Evolutionary conservation across 1,140 invertebrate genomes (phyloP).

Genomic region (Drosophila trapezifrons): DNA sequence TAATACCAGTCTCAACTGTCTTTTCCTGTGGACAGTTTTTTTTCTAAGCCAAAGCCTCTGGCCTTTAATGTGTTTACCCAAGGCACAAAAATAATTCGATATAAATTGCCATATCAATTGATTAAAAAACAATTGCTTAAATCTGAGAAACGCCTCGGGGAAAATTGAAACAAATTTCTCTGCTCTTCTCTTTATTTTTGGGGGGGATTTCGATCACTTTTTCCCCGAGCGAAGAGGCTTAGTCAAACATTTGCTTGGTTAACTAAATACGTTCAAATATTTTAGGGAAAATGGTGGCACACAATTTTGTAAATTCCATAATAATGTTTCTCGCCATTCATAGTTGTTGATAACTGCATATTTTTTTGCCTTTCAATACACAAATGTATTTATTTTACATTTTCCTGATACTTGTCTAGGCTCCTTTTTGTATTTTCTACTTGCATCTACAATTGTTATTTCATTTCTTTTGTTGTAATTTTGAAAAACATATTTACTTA

Average conservation of each 20-base stretch:
- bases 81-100: slow-evolving; percentile 1
- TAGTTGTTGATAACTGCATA: not conserved
- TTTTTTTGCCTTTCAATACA: not conserved
- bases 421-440: not conserved
- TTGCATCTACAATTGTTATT: slow-evolving; percentile 4
- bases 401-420: not conserved
- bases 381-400: slow-evolving; percentile 12
- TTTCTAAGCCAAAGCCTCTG: not conserved
- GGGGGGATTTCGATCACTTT: not conserved
- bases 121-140: slow-evolving; percentile 22
- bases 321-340: not conserved
- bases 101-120: slow-evolving; percentile 16
- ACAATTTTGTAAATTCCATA: slow-evolving; percentile 16
- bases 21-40: not conserved
- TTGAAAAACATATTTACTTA: slow-evolving; percentile 25
- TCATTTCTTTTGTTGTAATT: slow-evolving; percentile 17
- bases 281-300: slow-evolving; percentile 1
- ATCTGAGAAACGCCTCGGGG: not conserved
- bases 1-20: too few relatives aligned
- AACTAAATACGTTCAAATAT: slow-evolving; percentile 15
- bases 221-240: not conserved
- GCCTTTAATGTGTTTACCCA: not conserved
- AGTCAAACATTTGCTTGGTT: slow-evolving; percentile 3
- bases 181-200: not conserved
- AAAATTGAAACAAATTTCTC: not conserved